Evolutionary conservation across 2,113 vertebrate genomes (phyloP).

Genomic region (Anthoscopus minutus): DNA sequence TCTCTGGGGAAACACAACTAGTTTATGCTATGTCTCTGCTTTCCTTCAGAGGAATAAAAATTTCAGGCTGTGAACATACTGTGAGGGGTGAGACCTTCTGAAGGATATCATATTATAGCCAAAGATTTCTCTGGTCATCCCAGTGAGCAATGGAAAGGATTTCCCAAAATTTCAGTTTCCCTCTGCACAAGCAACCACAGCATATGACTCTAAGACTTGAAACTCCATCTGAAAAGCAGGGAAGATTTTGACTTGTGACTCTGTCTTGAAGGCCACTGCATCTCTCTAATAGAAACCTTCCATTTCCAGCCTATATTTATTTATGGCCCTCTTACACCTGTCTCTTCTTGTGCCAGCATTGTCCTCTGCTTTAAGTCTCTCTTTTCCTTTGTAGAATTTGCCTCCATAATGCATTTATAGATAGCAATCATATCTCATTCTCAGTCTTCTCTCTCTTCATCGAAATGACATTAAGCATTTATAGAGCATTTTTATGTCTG

Average conservation of each 20-base stretch:
- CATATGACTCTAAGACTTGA: background rate
- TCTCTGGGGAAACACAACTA: background rate
- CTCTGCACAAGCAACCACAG: background rate
- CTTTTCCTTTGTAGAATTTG: background rate
- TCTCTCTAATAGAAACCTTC: background rate
- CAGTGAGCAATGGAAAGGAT: background rate
- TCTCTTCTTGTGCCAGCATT: background rate
- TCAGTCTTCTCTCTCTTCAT: background rate
- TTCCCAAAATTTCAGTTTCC: background rate
- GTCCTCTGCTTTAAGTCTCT: background rate
- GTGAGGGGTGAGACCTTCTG: background rate
- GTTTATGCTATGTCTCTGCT: background rate
- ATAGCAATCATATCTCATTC: constrained; percentile 1
- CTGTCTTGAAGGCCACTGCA: background rate
- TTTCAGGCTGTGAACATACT: background rate
- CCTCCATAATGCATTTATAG: background rate
- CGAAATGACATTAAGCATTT: background rate
- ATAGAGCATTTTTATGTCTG: background rate
- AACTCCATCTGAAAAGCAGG: background rate
- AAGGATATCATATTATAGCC: background rate
- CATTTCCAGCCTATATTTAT: background rate
- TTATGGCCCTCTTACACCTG: background rate
- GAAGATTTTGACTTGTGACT: background rate
- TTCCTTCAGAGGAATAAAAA: background rate
- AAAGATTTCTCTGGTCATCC: background rate